Evolutionary conservation across 2,113 vertebrate species (phyloP), one percentile per base, ranked within the genome.

Genomic region (Crotalus helleri): DNA sequence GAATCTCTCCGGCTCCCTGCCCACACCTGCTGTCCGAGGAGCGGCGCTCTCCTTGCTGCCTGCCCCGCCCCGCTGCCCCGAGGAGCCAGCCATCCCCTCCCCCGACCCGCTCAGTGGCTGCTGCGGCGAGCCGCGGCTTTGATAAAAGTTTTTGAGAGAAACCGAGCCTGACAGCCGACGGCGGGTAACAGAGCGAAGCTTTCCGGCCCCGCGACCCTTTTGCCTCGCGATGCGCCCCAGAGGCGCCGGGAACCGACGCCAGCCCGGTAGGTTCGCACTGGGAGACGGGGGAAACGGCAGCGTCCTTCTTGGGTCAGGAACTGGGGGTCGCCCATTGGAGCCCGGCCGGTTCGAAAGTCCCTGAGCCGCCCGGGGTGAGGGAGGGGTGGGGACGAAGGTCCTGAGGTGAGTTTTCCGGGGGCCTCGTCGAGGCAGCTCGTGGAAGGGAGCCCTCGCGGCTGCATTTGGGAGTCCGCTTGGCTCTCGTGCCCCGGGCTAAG

Each of bases 121-220:
- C 59, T 24, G 61, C 59, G 10, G 17, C 64, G 64, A 53, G 92
- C 21, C 44, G 94, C 94, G 23, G 93, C 95, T 94, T 92, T 13
- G 39, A 92, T 90, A 92, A 88, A 97, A 97, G 81, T 95, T 97
- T 97, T 93, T 93, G 93, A 1, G 87, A 59, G 89, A 93, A 81
- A 93, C 59, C 15, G 93, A 64, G 87, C 5, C 23, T 86, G 46
- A 29, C 59, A 33, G 88, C 69, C 46, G 87, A 53, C 46, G 81
- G 44, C 59, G 15, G 1, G 44, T 10, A 13, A n/a, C 54, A 29
- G 88, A 55, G 7, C 74, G 59, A 21, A 9, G 15, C 85, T 23
- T 55, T 53, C 55, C 29, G 29, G 19, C 8, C 2, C 15, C 33
- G 58, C 17, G 19, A 26, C 54, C 69, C 33, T 39, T 51, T 29